Base-by-base conservation (phyloP, 2,113 vertebrate genomes). In the Cynocephalus volans region DNA sequence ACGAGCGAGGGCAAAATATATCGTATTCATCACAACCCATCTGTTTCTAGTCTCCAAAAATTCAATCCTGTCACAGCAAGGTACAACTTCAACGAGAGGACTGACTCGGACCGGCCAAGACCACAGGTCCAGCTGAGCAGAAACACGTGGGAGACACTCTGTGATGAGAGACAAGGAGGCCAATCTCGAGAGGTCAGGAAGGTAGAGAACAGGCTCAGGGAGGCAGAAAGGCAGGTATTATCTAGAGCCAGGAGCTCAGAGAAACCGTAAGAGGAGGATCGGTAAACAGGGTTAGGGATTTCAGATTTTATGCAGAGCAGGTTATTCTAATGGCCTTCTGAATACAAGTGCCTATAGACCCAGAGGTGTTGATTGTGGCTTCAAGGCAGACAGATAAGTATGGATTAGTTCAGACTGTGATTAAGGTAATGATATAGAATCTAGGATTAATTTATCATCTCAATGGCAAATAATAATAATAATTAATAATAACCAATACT, bases 41-140 rank as follows among this genome's bases (percentile, higher is more conserved):
- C 92, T 97, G 83, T 56, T 93, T 89, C 80, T 93, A 36, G 62
- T 81, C 85, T 96, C 75, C 9, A 24, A 88, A 84, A 52, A 97
- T 67, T 50, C 13, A 17, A 6, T 60, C 31, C 72, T 86, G n/a
- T 48, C 72, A 24, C 58, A 69, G 64, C 77, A 86, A 24, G 21
- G 26, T 17, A 69, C 60, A 18, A 36, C n/a, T 90, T 76, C 76
- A 87, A 76, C 36, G 9, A 92, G n/a, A 56, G 23, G 28, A 62
- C 45, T 24, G 48, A 90, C 7, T 89, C 73, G 11, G 28, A 70
- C 26, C 72, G 11, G 13, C 21, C 45, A 73, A 75, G 84, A 73
- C 33, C 64, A 26, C 18, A 70, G 28, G 36, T 72, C 54, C 83
- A 76, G 77, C 52, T 45, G 56, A 77, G 90, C 62, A 86, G n/a